phyloP scores from a whole-genome alignment of 1,140 invertebrate genomes.

The Octopus bimaculoides region DNA sequence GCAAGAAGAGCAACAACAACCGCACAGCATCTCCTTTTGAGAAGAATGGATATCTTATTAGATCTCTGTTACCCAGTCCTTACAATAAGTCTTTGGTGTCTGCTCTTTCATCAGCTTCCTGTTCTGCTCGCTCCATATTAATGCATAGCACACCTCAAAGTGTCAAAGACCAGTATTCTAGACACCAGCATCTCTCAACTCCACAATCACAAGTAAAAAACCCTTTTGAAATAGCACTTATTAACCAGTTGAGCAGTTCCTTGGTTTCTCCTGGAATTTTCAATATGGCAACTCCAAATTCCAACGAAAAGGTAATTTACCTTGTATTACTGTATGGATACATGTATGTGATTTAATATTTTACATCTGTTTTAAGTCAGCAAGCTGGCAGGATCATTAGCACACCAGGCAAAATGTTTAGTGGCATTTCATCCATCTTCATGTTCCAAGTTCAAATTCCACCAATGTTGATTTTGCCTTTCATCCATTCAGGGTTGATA shows the following conservation, averaged over 20 bases:
- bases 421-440: too few species aligned
- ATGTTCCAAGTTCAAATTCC: too few species aligned
- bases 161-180: neutral
- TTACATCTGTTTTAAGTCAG: too few species aligned
- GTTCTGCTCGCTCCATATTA: neutral
- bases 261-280: neutral
- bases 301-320: neutral
- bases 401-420: too few species aligned
- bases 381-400: too few species aligned
- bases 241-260: neutral
- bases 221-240: constrained; percentile 9
- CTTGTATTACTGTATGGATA: too few species aligned
- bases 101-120: neutral
- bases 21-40: neutral
- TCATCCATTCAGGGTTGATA: too few species aligned
- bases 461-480: too few species aligned
- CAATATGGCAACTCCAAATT: neutral
- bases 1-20: neutral
- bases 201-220: constrained; percentile 11
- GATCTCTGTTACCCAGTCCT: neutral
- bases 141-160: neutral
- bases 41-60: neutral
- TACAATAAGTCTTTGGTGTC: neutral
- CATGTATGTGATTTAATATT: too few species aligned
- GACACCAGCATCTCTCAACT: neutral